Base-by-base conservation (phyloP, 1,140 invertebrate genomes). In the Delia radicum region DNA sequence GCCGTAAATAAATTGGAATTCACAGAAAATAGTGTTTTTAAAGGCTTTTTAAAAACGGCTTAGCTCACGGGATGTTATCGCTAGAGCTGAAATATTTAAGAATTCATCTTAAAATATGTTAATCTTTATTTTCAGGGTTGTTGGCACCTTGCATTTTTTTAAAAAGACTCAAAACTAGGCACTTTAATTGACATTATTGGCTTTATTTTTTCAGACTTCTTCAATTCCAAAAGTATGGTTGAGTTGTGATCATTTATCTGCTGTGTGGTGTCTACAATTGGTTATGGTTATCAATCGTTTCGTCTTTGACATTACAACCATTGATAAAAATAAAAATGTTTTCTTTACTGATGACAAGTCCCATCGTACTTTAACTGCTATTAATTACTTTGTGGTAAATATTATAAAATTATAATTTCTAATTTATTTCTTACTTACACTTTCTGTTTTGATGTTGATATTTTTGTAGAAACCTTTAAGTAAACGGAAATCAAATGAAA, bases 231-330 rank as follows among this genome's bases (percentile, higher is more conserved):
- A 90, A 42, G 94, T 94, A 12, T 98, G 96, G 93, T 89, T 93
- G 27, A 93, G 95, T 7, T 93, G 93, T 12, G 95, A 98, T 87
- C 96, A 98, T 87, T 88, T 95, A 6, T 92, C 92, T 71, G 94
- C 94, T 80, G 88, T 94, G 18, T 98, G 96, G 96, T 98, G 96
- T 84, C 95, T 96, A 81, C 94, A 98, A 86, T 87, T 97, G 26
- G 91, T 98, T 10, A 83, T 96, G 80, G 90, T 91, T 0, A 89
- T 96, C 55, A 92, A 93, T 28, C 88, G 94, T 80, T 92, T 93
- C 65, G 87, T 98, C 3, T 98, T 97, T 87, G 93, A 95, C 83
- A 91, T 92, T n/a, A 80, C 82, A 74, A 89, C 86, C 2, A 72
- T 74, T 15, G 78, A 78, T 37, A 67, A 69, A 15, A 78, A 80